These are phyloP conservation scores for Nysson spinosus DNA, from an alignment of 2,888 invertebrate genomes.

Conservation along the genomic window DNA sequence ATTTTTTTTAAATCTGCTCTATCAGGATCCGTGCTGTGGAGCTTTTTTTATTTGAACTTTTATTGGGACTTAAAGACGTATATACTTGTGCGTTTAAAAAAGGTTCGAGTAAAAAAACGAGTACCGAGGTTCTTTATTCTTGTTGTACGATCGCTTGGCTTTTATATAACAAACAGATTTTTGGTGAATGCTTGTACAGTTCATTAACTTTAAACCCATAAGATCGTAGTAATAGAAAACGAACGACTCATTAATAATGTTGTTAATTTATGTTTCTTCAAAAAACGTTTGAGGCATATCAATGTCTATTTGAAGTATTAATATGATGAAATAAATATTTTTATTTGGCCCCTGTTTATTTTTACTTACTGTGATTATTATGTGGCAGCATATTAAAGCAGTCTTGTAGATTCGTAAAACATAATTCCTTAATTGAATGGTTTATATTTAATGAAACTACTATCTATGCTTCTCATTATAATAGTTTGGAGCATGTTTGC, in stretches of 20 bases:
- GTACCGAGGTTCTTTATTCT: not conserved
- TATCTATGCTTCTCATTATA: no score
- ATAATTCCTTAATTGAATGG: no score
- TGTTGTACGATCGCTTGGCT: not conserved
- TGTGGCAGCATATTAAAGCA: no score
- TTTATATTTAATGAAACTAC: no score
- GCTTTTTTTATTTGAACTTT: conserved; percentile 8
- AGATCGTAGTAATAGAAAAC: conserved; percentile 7
- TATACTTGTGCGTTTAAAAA: conserved; percentile 10
- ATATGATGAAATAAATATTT: not conserved
- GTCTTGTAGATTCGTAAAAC: no score
- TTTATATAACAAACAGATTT: conserved; percentile 29
- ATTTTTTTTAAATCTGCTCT: conserved; percentile 26
- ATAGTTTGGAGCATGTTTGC: no score
- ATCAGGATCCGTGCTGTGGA: conserved; percentile 14
- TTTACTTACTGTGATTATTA: not conserved
- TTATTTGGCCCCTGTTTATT: not conserved
- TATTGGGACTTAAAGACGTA: conserved; percentile 7
- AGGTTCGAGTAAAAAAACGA: not conserved
- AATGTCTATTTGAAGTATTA: not conserved
- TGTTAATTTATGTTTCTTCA: conserved; percentile 8
- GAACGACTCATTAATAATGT: conserved; percentile 5
- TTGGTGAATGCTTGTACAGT: conserved; percentile 2
- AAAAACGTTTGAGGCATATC: conserved; percentile 1
- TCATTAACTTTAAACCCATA: conserved; percentile 1